Base-by-base conservation (phyloP, 2,888 invertebrate genomes). In the Serripes groenlandicus region DNA sequence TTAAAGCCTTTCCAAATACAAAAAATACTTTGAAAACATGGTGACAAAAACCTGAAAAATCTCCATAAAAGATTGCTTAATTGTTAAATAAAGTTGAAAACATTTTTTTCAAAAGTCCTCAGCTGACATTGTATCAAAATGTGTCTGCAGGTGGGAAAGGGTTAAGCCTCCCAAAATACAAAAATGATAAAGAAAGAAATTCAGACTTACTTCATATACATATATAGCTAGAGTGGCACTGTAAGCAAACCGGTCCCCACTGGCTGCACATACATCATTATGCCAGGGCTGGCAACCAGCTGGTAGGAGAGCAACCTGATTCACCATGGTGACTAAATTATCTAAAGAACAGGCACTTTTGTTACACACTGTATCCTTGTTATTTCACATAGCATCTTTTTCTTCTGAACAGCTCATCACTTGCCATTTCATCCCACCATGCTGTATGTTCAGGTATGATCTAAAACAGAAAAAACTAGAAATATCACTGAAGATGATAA, bases 271-370 rank as follows among this genome's bases (percentile, higher is more conserved):
- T 1, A 95, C 93, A 86, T 94, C 93, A 32, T 86, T 83, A 85
- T 95, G 94, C 95, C 95, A 95, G 1, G 95, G 95, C 90, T 95
- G 95, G 74, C 94, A 94, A 54, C 95, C 95, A 4, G 95, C 95
- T 26, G 94, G 90, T 70, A 95, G 88, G 37, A 95, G 88, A 2
- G 92, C 93, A 21, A 95, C 90, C 86, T 95, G 95, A 56, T 89
- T 91, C 70, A 92, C 92, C 91, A 92, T 92, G 23, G 26, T 26
- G 37, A 49, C 49, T 49, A 21, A 49, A 49, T n/a, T n/a, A n/a
- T n/a, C n/a, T n/a, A n/a, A n/a, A n/a, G n/a, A n/a, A n/a, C n/a
- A n/a, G n/a, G n/a, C n/a, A n/a, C n/a, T n/a, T n/a, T n/a, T n/a
- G n/a, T n/a, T n/a, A n/a, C n/a, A n/a, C n/a, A n/a, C n/a, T n/a